Base-by-base conservation (phyloP, 2,888 invertebrate genomes). In the Steinernema carpocapsae region DNA sequence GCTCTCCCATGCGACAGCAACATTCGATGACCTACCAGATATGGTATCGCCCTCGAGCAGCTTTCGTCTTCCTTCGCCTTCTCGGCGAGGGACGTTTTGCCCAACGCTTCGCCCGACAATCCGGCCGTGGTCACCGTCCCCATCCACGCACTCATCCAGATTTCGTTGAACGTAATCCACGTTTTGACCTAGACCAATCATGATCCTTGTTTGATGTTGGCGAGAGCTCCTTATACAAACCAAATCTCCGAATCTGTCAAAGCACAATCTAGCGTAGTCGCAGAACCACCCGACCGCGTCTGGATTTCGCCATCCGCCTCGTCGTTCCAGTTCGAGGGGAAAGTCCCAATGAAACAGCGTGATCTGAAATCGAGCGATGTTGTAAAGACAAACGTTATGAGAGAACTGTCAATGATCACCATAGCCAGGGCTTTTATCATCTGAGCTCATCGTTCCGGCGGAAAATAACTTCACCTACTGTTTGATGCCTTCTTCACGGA, bases 141-240 rank as follows among this genome's bases (percentile, higher is more conserved):
- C 56, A 26, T 56, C 56, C 56, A 56, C 4, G 56, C 56, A 24
- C 24, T 6, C 56, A 56, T 56, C 75, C 90, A 90, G 1, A 93
- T 93, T 85, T 93, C 93, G 86, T 93, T 93, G 79, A 93, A 91
- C 0, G 93, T 93, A 14, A 92, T 91, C 93, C 93, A 93, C 4
- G 24, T n/a, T 10, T 72, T 48, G 7, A 82, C 89, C 82, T 86
- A 64, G 48, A 48, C 48, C 17, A 48, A 48, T 14, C 48, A 19
- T 48, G 17, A 48, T 48, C 48, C 17, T 48, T 19, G 4, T 37
- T 37, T 37, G 37, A 37, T 10, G 37, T 37, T 10, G 37, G 37
- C 37, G 3, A 37, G 37, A 37, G 2, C 48, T 48, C 17, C 48
- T 48, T 19, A 48, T n/a, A 48, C 48, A 19, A 48, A 48, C 48